Evolutionary conservation across 2,797 vertebrate genomes (phyloP).

Genomic region (Danio choprae): DNA sequence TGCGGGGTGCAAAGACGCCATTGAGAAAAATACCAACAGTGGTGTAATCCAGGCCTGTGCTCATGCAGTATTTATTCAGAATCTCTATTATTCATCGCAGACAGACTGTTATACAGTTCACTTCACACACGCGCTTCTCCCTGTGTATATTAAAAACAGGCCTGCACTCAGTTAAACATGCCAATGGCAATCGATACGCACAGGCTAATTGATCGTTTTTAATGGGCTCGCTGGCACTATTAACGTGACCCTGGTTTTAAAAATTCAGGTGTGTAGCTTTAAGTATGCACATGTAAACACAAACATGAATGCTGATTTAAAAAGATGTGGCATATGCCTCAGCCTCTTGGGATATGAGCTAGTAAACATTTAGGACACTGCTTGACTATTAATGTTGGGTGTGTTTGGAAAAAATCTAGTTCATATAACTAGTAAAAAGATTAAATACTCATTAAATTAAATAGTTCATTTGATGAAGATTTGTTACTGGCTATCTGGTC

Average conservation of each 20-base stretch:
- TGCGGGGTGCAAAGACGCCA: slow-evolving; percentile 36
- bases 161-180: slow-evolving; percentile 26
- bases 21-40: slow-evolving; percentile 35
- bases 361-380: slow-evolving; percentile 36
- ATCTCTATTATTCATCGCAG: slow-evolving; percentile 57
- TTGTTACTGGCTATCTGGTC: not conserved
- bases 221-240: slow-evolving; percentile 26
- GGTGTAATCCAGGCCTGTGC: slow-evolving; percentile 51
- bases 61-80: slow-evolving; percentile 55
- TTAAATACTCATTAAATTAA: too few species aligned
- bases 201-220: slow-evolving; percentile 36
- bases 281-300: not conserved
- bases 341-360: not conserved
- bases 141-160: slow-evolving; percentile 35
- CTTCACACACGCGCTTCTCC: slow-evolving; percentile 40
- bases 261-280: slow-evolving; percentile 8
- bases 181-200: slow-evolving; percentile 10
- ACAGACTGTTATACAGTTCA: slow-evolving; percentile 57
- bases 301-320: slow-evolving; percentile 74
- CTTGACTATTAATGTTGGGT: slow-evolving; percentile 10
- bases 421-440: too few species aligned
- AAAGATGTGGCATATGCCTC: slow-evolving; percentile 71
- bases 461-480: slow-evolving; percentile 27
- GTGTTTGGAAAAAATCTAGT: not conserved
- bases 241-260: not conserved